Evolutionary conservation across 2,888 invertebrate genomes (phyloP).

Genomic region (Calliphora vomitoria): DNA sequence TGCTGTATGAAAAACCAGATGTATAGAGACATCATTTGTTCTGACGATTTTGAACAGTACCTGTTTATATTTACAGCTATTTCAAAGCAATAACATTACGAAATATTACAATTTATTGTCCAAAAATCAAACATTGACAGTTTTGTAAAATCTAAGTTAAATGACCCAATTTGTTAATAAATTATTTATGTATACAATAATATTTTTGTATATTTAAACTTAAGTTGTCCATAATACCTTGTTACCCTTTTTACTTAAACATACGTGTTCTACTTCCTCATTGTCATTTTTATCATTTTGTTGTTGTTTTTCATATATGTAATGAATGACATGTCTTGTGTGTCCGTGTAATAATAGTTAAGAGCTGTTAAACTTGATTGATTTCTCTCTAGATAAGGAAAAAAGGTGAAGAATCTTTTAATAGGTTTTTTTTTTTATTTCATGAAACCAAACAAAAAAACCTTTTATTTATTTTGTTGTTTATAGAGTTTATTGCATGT

Average conservation of each 20-base stretch:
- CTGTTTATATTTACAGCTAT: too few species aligned
- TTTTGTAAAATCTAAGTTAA: too few species aligned
- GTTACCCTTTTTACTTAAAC: not conserved
- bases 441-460: not conserved
- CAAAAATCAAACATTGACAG: too few species aligned
- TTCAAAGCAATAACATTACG: too few species aligned
- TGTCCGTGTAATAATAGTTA: conserved; percentile 58
- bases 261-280: conserved; percentile 32
- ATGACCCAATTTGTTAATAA: too few species aligned
- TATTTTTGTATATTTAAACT: too few species aligned
- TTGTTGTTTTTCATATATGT: conserved; percentile 3
- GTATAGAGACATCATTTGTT: too few species aligned
- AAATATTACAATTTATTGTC: too few species aligned
- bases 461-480: conserved; percentile 27
- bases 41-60: too few species aligned
- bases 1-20: too few species aligned
- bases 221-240: too few species aligned
- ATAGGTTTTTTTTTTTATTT: conserved; percentile 37
- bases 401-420: conserved; percentile 70
- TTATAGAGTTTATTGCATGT: conserved; percentile 33
- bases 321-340: conserved; percentile 51
- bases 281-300: conserved; percentile 28
- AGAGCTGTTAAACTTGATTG: conserved; percentile 69
- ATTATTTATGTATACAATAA: too few species aligned
- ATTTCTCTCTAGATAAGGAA: conserved; percentile 63